These are phyloP conservation scores for Pseudochaenichthys georgianus DNA, from an alignment of 2,797 vertebrate genomes.

Conservation along the genomic window DNA sequence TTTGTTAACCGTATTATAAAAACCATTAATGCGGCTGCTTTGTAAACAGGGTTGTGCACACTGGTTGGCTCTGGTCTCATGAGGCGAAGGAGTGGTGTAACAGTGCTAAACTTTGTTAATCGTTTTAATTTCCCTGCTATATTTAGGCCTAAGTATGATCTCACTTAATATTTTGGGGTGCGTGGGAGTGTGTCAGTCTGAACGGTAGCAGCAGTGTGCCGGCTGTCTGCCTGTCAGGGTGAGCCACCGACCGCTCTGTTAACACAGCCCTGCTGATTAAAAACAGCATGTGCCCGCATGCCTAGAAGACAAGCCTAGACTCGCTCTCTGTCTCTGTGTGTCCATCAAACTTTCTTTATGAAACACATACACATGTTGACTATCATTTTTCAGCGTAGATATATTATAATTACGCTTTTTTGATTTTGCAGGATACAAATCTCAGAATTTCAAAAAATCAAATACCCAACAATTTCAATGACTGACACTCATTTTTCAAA, in stretches of 20 bases:
- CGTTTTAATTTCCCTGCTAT: neutral
- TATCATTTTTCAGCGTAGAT: neutral
- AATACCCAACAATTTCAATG: neutral
- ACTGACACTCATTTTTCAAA: neutral
- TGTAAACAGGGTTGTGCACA: neutral
- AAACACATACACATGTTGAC: neutral
- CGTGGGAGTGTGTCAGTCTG: neutral
- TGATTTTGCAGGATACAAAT: conserved; percentile 2
- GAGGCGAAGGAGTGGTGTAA: neutral
- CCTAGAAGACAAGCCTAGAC: conserved; percentile 28
- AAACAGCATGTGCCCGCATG: conserved; percentile 18
- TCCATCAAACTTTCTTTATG: neutral
- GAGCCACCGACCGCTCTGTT: conserved; percentile 47
- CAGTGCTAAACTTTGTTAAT: neutral
- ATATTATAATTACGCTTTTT: neutral
- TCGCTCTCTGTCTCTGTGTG: conserved; percentile 8
- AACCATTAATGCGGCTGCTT: neutral
- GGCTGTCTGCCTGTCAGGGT: conserved; percentile 45
- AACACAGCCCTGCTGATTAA: conserved; percentile 60
- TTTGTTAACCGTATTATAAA: neutral
- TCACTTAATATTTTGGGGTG: neutral
- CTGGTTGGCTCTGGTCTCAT: neutral
- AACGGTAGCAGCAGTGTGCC: neutral
- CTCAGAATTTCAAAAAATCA: neutral
- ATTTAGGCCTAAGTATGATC: neutral